Base-by-base conservation (phyloP, 2,113 vertebrate species). In the Tupaia chinensis region DNA sequence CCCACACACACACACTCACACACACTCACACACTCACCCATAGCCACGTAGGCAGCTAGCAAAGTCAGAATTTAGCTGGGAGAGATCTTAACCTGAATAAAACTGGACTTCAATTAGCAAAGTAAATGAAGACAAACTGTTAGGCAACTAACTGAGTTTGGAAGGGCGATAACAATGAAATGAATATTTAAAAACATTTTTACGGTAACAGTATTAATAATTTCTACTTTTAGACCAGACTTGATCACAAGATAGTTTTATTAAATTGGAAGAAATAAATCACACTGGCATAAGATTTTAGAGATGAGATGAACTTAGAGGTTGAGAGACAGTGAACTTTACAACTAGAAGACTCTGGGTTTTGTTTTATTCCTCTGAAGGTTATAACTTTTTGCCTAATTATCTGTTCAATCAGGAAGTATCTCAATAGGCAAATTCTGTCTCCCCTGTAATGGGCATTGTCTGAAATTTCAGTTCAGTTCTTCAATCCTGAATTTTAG, bases 201-300 rank as follows among this genome's bases (percentile, higher is more conserved):
- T 83, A 53, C 0, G 84, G 5, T 34, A 87, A 5, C 2, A 34
- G 4, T 69, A 14, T 22, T 83, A 87, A 63, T 60, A 3, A 82
- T 72, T 53, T 53, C 70, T 91, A 77, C 10, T 29, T 89, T 95
- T 34, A 74, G n/a, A 84, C 15, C 5, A 73, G 8, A 25, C 60
- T 94, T 92, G 32, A 74, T 92, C 53, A 89, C 5, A 74, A 89
- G 66, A 34, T 22, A 44, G 25, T 89, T 84, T 79, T 89, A 27
- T 58, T 92, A 89, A 61, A 5, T 29, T 74, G 17, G 4, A 85
- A 76, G 32, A 61, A 63, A 60, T 54, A 27, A 23, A 27, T 44
- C 10, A 56, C 17, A n/a, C 2, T 70, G 54, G 22, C 44, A 70
- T 77, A 53, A 23, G 53, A 79, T 79, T 73, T 78, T 74, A 94